These are phyloP conservation scores for Corythornis leucogaster DNA, from an alignment of 2,797 vertebrate genomes.

Conservation along the genomic window DNA sequence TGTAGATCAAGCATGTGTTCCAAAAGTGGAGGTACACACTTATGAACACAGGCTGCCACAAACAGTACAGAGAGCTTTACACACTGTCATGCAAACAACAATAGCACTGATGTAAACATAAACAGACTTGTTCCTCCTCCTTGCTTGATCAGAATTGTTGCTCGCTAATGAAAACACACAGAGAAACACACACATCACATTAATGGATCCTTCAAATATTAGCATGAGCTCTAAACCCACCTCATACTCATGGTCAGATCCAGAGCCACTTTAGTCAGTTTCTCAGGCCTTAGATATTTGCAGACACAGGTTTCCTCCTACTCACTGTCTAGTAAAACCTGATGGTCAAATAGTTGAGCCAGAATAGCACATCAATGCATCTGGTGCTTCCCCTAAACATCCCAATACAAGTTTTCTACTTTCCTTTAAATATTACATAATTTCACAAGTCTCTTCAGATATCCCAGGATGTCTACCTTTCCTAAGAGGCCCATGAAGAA, in stretches of 20 bases:
- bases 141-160: not conserved
- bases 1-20: not conserved
- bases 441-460: not conserved
- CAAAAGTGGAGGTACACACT: not conserved
- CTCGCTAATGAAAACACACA: not conserved
- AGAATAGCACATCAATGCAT: not conserved
- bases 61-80: not conserved
- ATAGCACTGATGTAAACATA: not conserved
- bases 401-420: not conserved
- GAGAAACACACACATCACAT: not conserved
- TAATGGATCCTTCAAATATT: not conserved
- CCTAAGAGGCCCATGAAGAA: not conserved
- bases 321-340: not conserved
- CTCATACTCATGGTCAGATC: not conserved
- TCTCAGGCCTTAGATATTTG: not conserved
- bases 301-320: not conserved
- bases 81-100: not conserved
- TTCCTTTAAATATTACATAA: not conserved
- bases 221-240: not conserved
- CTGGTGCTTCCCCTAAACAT: not conserved
- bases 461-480: not conserved
- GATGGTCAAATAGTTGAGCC: not conserved
- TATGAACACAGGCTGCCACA: not conserved
- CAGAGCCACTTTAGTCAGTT: not conserved
- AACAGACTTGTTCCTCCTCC: not conserved